These are phyloP conservation scores for Phalloptychus januarius DNA, from an alignment of 2,797 vertebrate species.

Conservation along the genomic window DNA sequence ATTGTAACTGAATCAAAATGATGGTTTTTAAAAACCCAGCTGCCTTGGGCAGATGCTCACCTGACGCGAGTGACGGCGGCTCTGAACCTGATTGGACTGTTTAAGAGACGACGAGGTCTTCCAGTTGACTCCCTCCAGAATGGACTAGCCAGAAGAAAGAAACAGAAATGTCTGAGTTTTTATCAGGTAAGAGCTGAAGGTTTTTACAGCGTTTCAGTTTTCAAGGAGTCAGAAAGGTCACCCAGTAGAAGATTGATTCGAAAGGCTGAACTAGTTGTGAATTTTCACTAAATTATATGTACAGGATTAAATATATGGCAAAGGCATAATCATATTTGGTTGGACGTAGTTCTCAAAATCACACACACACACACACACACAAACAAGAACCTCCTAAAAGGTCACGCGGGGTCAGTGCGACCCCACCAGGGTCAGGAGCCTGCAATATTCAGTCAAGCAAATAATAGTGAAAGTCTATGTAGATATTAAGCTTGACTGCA, in stretches of 20 bases:
- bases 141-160: conserved; percentile 73
- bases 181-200: background rate
- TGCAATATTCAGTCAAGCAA: background rate
- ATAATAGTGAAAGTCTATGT: background rate
- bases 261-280: no score
- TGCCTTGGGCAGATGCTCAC: conserved; percentile 76
- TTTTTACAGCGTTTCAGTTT: background rate
- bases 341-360: no score
- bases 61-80: conserved; percentile 73
- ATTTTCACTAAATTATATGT: background rate
- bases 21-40: conserved; percentile 29
- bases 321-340: background rate
- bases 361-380: background rate
- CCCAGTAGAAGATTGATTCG: no score
- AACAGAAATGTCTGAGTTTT: conserved; percentile 46
- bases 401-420: no score
- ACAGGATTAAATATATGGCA: background rate
- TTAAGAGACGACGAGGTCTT: conserved; percentile 77
- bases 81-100: conserved; percentile 82
- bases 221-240: background rate
- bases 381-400: no score
- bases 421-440: background rate
- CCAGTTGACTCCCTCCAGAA: conserved; percentile 80
- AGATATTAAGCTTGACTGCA: background rate
- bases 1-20: background rate